Conservation (phyloP, 2,888 invertebrate genomes). For the Drosophila ustulata region DNA sequence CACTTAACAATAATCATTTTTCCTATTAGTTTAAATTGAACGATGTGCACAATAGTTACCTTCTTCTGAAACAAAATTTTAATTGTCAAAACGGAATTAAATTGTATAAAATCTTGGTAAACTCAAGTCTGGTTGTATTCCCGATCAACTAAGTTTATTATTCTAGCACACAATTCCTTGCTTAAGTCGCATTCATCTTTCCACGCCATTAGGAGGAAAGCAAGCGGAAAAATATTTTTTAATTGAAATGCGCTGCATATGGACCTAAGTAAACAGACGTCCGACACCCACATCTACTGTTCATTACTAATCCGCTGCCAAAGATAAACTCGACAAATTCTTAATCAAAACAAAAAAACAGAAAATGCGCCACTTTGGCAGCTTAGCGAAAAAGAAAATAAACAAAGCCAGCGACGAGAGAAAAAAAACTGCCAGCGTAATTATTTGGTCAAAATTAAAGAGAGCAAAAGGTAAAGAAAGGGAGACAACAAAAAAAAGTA, state of each 20-base stretch:
- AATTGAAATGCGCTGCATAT: constrained; percentile 68
- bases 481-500: constrained; percentile 49
- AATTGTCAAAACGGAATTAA: no score
- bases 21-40: no score
- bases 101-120: no score
- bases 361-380: constrained; percentile 77
- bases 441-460: constrained; percentile 74
- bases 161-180: neutral
- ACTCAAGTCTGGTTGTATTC: no score
- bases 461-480: constrained; percentile 43
- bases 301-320: constrained; percentile 78
- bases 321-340: constrained; percentile 79
- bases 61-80: no score
- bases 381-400: constrained; percentile 77
- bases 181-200: constrained; percentile 14
- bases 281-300: constrained; percentile 31
- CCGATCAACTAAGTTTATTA: neutral
- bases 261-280: constrained; percentile 73
- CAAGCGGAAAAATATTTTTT: constrained; percentile 60
- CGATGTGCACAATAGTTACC: no score
- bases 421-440: constrained; percentile 58
- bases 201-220: constrained; percentile 29
- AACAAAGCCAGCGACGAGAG: constrained; percentile 57
- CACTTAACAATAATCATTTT: no score
- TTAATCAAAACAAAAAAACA: constrained; percentile 71